Evolutionary conservation across 2,113 vertebrate genomes (phyloP).

Genomic region (Phoenicopterus ruber): DNA sequence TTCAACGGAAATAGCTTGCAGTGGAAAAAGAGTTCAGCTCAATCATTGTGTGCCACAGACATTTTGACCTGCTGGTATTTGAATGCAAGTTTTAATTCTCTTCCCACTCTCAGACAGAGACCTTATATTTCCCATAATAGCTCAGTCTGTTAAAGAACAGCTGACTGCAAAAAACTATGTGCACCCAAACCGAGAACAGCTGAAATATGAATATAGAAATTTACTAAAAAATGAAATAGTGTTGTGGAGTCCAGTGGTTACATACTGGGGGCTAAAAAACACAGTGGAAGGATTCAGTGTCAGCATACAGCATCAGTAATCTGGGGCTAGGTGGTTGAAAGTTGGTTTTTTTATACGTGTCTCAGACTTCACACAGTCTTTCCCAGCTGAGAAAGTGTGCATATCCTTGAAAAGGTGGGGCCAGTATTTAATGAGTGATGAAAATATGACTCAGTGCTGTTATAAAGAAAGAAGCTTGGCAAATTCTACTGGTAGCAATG

Average conservation of each 20-base stretch:
- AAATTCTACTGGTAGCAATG: background rate
- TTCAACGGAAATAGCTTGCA: background rate
- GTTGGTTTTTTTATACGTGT: background rate
- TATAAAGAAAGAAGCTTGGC: background rate
- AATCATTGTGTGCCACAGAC: background rate
- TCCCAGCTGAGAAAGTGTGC: background rate
- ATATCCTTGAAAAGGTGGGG: background rate
- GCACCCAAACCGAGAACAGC: background rate
- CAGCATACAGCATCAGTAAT: background rate
- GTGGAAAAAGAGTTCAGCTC: background rate
- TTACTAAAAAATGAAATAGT: background rate
- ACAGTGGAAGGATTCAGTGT: background rate
- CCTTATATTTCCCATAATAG: background rate
- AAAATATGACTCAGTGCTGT: background rate
- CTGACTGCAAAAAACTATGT: background rate
- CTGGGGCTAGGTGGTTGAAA: background rate
- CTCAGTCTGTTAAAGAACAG: background rate
- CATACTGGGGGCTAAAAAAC: background rate
- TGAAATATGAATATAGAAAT: background rate
- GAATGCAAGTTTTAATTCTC: background rate
- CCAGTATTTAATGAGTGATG: background rate
- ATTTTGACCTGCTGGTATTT: slow-evolving; percentile 19
- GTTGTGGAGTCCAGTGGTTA: background rate
- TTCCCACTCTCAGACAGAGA: background rate
- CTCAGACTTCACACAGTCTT: background rate